Evolutionary conservation across 37 sponge, comb jelly and placozoan genomes (phyloP).

Genomic region (Eunapius fragilis): DNA sequence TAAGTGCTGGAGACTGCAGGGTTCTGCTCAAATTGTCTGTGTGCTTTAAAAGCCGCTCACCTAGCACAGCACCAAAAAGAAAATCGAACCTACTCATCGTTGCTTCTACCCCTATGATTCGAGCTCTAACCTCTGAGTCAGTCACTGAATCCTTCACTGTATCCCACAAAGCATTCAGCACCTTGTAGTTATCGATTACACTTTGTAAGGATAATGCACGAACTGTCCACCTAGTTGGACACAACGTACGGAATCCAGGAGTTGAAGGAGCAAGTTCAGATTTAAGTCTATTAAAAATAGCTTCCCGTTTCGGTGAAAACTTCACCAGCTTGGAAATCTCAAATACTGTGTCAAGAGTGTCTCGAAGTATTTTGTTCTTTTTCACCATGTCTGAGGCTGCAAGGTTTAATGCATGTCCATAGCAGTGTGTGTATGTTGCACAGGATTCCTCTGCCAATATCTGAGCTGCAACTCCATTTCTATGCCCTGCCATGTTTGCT

Average conservation of each 20-base stretch:
- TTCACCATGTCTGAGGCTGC: constrained; percentile 48
- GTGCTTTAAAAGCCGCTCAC: neutral
- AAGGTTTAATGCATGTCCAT: constrained; percentile 33
- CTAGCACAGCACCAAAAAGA: constrained; percentile 3
- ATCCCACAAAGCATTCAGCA: constrained; percentile 28
- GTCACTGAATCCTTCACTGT: neutral
- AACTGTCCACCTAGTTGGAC: constrained; percentile 56
- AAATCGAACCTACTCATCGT: neutral
- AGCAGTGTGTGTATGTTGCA: constrained; percentile 19
- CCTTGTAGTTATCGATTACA: constrained; percentile 43
- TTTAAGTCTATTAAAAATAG: constrained; percentile 33
- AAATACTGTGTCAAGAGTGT: neutral
- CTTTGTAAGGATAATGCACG: constrained; percentile 35
- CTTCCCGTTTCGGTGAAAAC: constrained; percentile 23
- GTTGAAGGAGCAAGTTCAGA: constrained; percentile 17
- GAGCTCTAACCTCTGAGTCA: constrained; percentile 20
- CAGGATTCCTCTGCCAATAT: constrained; percentile 11
- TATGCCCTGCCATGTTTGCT: constrained; percentile 46
- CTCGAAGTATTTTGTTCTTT: neutral
- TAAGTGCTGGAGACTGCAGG: too few species aligned
- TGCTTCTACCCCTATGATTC: neutral
- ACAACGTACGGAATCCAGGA: constrained; percentile 43
- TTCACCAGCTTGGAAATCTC: constrained; percentile 33
- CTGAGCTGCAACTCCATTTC: constrained; percentile 41
- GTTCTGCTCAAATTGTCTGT: too few species aligned